Evolutionary conservation across 1,140 invertebrate species (phyloP).

Genomic region (Asobara japonica): DNA sequence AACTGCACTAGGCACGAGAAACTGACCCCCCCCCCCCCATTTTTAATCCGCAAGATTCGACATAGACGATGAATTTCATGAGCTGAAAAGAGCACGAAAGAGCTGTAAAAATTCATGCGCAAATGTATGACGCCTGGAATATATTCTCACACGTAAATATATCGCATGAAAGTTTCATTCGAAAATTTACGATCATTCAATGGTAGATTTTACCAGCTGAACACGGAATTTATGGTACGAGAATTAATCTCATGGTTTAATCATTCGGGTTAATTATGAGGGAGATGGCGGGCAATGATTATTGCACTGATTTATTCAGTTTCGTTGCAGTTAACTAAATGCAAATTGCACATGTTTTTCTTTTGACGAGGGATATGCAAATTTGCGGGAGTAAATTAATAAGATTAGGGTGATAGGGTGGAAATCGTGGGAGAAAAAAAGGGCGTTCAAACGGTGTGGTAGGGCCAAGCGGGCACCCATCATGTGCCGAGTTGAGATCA

Average conservation of each 20-base stretch:
- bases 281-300: background rate
- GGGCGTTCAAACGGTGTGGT: too few species aligned
- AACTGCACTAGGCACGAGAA: too few species aligned
- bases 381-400: too few species aligned
- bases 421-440: too few species aligned
- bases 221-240: background rate
- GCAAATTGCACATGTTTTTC: background rate
- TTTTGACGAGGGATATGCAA: too few species aligned
- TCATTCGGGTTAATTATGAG: background rate
- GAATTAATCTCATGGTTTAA: slow-evolving; percentile 1
- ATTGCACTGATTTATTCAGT: background rate
- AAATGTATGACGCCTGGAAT: background rate
- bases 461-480: too few species aligned
- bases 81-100: too few species aligned
- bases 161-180: background rate
- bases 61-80: too few species aligned
- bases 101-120: background rate
- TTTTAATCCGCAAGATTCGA: too few species aligned
- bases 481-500: too few species aligned
- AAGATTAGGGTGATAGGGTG: too few species aligned
- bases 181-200: background rate
- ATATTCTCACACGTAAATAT: background rate
- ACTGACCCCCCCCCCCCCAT: too few species aligned
- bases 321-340: background rate
- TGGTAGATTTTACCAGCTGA: background rate